Evolutionary conservation across 2,797 vertebrate species (phyloP).

Genomic region (Linurgus olivaceus): DNA sequence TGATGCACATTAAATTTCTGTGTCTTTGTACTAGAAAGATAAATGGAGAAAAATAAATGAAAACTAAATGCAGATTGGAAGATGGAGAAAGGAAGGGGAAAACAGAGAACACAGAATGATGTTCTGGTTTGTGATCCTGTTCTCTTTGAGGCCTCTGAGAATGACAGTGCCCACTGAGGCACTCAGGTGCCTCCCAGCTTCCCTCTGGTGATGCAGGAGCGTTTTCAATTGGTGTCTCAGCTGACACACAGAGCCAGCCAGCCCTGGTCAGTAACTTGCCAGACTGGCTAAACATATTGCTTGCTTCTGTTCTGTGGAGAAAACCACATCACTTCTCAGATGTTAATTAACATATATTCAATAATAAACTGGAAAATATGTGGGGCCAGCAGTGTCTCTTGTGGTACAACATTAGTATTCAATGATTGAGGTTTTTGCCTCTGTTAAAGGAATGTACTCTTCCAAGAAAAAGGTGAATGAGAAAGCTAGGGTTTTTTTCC

Average conservation of each 20-base stretch:
- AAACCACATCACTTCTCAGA: neutral
- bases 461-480: neutral
- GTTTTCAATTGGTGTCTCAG: neutral
- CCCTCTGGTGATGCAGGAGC: neutral
- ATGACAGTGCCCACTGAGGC: accelerated
- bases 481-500: neutral
- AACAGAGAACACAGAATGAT: neutral
- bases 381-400: neutral
- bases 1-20: neutral
- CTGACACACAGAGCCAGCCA: neutral
- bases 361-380: neutral
- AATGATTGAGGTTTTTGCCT: neutral
- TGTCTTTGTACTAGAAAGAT: neutral
- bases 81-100: neutral
- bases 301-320: neutral
- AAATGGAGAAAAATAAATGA: neutral
- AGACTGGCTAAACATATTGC: neutral
- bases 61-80: neutral
- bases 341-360: neutral
- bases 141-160: neutral
- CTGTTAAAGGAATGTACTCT: neutral
- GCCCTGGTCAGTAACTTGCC: neutral
- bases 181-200: neutral
- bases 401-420: neutral
- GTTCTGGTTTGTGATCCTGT: neutral